Conservation (phyloP, 2,113 vertebrate genomes). For the Dicerorhinus sumatrensis region DNA sequence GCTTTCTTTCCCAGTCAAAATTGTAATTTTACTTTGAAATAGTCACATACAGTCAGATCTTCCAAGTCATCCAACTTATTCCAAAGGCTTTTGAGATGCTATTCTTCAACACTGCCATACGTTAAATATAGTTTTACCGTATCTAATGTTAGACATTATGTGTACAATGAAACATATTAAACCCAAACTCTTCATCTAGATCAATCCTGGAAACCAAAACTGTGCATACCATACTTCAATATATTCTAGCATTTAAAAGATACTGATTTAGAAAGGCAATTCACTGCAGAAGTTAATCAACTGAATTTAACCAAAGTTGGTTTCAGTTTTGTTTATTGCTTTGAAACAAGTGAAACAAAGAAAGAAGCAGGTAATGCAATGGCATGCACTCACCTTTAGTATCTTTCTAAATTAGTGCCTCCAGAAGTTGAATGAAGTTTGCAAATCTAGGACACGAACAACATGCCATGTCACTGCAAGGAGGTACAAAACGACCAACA, state of each 20-base stretch:
- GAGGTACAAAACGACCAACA: neutral
- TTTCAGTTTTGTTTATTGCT: neutral
- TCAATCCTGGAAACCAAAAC: neutral
- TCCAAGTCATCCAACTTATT: neutral
- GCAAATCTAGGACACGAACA: neutral
- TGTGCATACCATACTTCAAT: neutral
- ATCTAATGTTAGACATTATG: neutral
- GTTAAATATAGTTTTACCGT: neutral
- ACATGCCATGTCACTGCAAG: neutral
- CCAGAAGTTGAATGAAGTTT: conserved; percentile 3
- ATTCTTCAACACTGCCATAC: neutral
- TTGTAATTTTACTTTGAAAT: neutral
- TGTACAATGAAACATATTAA: neutral
- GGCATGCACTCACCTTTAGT: neutral
- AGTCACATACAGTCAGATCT: neutral
- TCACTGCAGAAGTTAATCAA: neutral
- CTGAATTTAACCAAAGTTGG: neutral
- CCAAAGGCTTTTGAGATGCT: neutral
- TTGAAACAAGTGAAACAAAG: neutral
- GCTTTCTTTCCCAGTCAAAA: neutral
- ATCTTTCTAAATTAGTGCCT: neutral
- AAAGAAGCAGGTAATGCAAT: neutral
- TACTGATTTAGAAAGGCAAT: neutral
- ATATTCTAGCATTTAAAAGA: neutral
- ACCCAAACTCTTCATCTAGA: neutral